Evolutionary conservation across 2,113 vertebrate genomes (phyloP).

Genomic region (Delphinapterus leucas): DNA sequence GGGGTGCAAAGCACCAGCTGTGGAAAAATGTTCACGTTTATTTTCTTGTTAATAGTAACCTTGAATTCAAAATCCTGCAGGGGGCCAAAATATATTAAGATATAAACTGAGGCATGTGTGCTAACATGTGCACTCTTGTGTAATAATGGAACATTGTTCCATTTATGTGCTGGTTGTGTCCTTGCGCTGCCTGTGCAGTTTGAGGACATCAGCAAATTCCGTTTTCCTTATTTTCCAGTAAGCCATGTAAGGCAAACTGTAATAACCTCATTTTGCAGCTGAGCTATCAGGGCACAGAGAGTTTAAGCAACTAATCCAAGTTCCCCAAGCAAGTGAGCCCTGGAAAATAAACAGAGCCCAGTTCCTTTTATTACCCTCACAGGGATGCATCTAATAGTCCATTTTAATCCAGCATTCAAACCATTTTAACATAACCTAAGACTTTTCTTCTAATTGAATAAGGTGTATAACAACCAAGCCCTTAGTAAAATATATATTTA

Average conservation of each 20-base stretch:
- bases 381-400: background rate
- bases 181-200: background rate
- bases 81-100: background rate
- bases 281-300: slow-evolving; percentile 36
- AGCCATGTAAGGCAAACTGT: background rate
- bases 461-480: background rate
- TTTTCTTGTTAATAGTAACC: background rate
- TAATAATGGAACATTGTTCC: background rate
- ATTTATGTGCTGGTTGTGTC: background rate
- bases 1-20: background rate
- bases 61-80: slow-evolving; percentile 14
- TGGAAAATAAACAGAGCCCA: slow-evolving; percentile 23
- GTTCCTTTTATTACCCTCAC: background rate
- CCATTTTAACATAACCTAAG: slow-evolving; percentile 12
- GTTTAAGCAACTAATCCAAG: slow-evolving; percentile 34
- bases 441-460: slow-evolving; percentile 30
- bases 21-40: background rate
- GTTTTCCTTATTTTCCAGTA: background rate
- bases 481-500: slow-evolving; percentile 28
- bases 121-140: background rate
- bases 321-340: slow-evolving; percentile 6
- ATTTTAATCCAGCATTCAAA: background rate
- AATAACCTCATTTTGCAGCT: slow-evolving; percentile 41
- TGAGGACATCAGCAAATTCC: background rate
- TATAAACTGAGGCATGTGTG: background rate